Conservation (phyloP, 2,113 vertebrate species). For the Paedocypris sp. region DNA sequence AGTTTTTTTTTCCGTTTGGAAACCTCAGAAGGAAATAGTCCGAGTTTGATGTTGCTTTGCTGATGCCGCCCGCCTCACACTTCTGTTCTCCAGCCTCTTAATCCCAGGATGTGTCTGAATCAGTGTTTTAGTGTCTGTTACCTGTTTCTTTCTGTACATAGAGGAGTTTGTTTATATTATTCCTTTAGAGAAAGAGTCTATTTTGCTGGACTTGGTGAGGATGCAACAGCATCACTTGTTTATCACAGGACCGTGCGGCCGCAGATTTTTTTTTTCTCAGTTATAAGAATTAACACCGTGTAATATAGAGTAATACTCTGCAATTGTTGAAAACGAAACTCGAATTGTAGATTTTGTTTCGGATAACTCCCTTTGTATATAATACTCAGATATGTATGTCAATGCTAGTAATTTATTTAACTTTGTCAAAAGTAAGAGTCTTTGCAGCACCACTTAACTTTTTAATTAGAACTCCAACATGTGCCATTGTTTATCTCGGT, state of each 20-base stretch:
- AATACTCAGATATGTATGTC: constrained; percentile 71
- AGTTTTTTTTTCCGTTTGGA: no score
- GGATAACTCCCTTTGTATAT: constrained; percentile 66
- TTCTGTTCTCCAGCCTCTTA: constrained; percentile 1
- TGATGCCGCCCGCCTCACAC: background rate
- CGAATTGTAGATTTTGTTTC: constrained; percentile 59
- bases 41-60: no score
- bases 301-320: constrained; percentile 56
- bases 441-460: constrained; percentile 58
- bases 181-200: constrained; percentile 29
- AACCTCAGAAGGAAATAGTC: no score
- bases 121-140: constrained; percentile 42
- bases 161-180: constrained; percentile 33
- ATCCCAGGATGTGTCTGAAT: constrained; percentile 25
- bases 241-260: background rate
- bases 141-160: constrained; percentile 32
- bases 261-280: background rate
- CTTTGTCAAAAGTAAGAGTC: constrained; percentile 55
- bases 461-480: constrained; percentile 58
- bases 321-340: constrained; percentile 50
- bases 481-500: constrained; percentile 69
- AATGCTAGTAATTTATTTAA: constrained; percentile 77
- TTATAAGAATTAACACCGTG: constrained; percentile 41
- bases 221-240: constrained; percentile 27
- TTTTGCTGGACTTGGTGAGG: constrained; percentile 32